Evolutionary conservation across 1,140 invertebrate species (phyloP).

Genomic region (Parasteatoda tepidariorum): DNA sequence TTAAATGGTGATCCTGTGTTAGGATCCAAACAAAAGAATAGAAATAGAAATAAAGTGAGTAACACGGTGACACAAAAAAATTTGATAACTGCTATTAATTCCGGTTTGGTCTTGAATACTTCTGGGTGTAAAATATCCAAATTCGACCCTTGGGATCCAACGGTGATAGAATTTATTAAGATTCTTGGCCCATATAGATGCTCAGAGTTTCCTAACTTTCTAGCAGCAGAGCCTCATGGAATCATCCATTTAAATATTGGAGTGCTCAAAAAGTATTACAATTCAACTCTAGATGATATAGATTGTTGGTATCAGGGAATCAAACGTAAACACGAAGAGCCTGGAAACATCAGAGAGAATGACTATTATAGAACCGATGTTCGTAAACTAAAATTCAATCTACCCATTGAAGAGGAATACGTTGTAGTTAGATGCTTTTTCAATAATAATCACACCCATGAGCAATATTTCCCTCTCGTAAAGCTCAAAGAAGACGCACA

Average conservation of each 20-base stretch:
- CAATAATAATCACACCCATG: background rate
- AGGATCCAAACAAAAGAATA: too few species aligned
- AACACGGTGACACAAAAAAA: too few species aligned
- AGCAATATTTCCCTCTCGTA: constrained; percentile 19
- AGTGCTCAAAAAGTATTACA: background rate
- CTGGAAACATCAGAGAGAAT: background rate
- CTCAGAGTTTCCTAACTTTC: background rate
- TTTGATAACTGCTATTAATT: too few species aligned
- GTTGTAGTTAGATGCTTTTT: background rate
- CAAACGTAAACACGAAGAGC: background rate
- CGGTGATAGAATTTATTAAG: constrained; percentile 69
- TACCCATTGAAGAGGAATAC: background rate
- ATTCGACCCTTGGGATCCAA: constrained; percentile 78
- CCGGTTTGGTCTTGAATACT: constrained; percentile 68
- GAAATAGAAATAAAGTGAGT: too few species aligned
- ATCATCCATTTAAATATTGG: background rate
- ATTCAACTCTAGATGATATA: background rate
- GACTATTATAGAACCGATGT: background rate
- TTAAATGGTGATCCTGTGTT: too few species aligned
- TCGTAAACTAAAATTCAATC: background rate
- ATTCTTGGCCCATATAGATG: background rate
- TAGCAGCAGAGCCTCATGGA: background rate
- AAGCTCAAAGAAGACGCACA: background rate
- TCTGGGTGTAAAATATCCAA: constrained; percentile 83
- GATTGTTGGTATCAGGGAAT: background rate